phyloP scores from a whole-genome alignment of 2,888 invertebrate species.

The Drosophila nigritarsus region DNA sequence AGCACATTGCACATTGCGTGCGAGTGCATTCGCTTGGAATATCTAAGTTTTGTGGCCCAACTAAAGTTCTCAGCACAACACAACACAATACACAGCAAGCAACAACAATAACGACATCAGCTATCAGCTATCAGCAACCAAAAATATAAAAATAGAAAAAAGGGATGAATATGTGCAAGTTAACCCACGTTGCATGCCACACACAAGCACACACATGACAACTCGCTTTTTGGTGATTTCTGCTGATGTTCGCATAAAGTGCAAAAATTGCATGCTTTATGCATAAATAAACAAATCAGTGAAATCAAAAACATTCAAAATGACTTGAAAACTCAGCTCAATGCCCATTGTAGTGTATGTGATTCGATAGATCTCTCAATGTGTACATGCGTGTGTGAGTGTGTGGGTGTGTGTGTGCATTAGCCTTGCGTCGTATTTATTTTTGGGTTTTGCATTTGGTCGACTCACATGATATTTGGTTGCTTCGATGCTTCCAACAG shows the following conservation, averaged over 20 bases:
- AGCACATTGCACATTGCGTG: conserved; percentile 55
- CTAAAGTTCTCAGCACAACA: conserved; percentile 41
- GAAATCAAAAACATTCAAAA: conserved; percentile 80
- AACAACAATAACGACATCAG: conserved; percentile 13
- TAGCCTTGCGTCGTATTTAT: conserved; percentile 45
- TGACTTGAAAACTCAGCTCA: conserved; percentile 75
- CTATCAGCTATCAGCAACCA: conserved; percentile 12
- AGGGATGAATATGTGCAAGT: neutral
- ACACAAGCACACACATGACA: neutral
- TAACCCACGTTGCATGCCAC: conserved; percentile 1
- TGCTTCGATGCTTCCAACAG: conserved; percentile 15
- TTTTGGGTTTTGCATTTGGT: conserved; percentile 37
- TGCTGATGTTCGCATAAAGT: conserved; percentile 74
- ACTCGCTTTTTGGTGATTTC: conserved; percentile 38
- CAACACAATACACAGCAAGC: neutral
- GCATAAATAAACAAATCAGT: conserved; percentile 80
- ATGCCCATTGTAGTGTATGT: conserved; percentile 63
- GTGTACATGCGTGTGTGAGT: neutral
- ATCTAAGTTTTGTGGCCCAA: conserved; percentile 72
- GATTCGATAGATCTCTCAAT: conserved; percentile 6
- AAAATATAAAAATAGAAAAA: neutral
- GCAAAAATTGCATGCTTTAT: conserved; percentile 78
- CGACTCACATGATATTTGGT: conserved; percentile 28
- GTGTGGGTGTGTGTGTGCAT: conserved; percentile 10
- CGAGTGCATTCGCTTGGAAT: conserved; percentile 77